Percentiles rank a stretch among this genome's conserved stretches.
Conservation (phyloP, 2,797 vertebrate species). For the Chaunax sp. region DNA sequence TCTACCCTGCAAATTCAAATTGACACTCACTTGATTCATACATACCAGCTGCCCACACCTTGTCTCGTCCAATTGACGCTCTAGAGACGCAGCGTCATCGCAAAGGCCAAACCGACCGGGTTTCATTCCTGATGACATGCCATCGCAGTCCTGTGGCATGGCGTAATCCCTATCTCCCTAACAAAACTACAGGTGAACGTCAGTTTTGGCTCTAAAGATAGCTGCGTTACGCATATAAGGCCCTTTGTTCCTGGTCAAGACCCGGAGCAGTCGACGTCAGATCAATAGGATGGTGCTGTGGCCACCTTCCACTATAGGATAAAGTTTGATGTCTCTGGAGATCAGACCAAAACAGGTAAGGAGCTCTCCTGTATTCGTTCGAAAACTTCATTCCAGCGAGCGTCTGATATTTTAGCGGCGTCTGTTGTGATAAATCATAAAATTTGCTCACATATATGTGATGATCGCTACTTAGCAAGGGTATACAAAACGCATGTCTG, state of each 20-base stretch:
- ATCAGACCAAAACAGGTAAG: constrained; percentile 58
- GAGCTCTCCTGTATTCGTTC: neutral
- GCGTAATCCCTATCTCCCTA: constrained; percentile 20
- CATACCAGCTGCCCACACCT: constrained; percentile 14
- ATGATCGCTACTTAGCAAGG: neutral
- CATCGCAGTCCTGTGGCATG: constrained; percentile 37
- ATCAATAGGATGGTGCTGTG: constrained; percentile 56
- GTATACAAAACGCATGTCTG: neutral
- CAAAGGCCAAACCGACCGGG: constrained; percentile 64
- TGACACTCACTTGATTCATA: neutral
- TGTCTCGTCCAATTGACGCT: constrained; percentile 7
- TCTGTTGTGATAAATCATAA: neutral
- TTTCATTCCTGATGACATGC: constrained; percentile 78
- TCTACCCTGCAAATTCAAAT: neutral
- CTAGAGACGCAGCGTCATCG: constrained; percentile 36
- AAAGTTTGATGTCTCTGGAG: constrained; percentile 31
- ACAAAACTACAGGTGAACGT: constrained; percentile 19
- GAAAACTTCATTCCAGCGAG: neutral
- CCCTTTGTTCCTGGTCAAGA: constrained; percentile 28
- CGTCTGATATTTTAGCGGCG: neutral
- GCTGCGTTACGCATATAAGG: constrained; percentile 30
- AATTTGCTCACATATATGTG: neutral
- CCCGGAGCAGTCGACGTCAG: constrained; percentile 17
- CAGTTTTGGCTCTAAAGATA: constrained; percentile 43
- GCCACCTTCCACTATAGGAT: constrained; percentile 9